Conservation (phyloP, 2,888 invertebrate genomes). For the Oscheius sp. region DNA sequence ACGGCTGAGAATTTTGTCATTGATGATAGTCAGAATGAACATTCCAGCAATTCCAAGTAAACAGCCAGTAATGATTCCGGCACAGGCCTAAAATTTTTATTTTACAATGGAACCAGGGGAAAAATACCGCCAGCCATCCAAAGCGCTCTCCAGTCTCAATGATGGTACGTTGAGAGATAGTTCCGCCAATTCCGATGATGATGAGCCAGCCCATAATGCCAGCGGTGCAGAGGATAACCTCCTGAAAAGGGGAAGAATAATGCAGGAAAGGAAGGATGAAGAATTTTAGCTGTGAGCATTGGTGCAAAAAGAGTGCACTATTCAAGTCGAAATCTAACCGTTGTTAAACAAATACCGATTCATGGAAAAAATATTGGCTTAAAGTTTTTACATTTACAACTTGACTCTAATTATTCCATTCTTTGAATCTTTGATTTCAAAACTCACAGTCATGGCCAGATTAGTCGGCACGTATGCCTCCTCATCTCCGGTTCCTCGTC, state of each 20-base stretch:
- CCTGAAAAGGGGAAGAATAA: slow-evolving; percentile 61
- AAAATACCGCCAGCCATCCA: slow-evolving; percentile 66
- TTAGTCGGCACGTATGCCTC: slow-evolving; percentile 64
- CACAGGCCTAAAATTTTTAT: slow-evolving; percentile 57
- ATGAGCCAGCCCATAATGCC: slow-evolving; percentile 69
- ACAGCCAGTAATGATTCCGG: slow-evolving; percentile 65
- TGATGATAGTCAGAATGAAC: slow-evolving; percentile 62
- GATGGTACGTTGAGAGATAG: slow-evolving; percentile 66
- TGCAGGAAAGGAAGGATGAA: neutral
- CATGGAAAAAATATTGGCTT: too few species aligned
- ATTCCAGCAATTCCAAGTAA: slow-evolving; percentile 65
- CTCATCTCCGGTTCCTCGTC: slow-evolving; percentile 54
- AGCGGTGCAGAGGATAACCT: slow-evolving; percentile 65
- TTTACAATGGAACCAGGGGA: neutral
- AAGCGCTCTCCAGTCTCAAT: slow-evolving; percentile 68
- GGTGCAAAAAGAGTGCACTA: too few species aligned
- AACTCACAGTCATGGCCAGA: slow-evolving; percentile 61
- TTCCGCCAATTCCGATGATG: slow-evolving; percentile 68
- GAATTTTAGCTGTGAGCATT: too few species aligned
- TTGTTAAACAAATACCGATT: too few species aligned
- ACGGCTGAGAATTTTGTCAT: slow-evolving; percentile 63
- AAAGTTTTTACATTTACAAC: too few species aligned
- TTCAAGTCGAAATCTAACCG: too few species aligned
- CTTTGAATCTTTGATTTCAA: neutral
- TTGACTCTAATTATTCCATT: neutral